Conservation (phyloP, 2,797 vertebrate genomes). For the Diplodus puntazzo region DNA sequence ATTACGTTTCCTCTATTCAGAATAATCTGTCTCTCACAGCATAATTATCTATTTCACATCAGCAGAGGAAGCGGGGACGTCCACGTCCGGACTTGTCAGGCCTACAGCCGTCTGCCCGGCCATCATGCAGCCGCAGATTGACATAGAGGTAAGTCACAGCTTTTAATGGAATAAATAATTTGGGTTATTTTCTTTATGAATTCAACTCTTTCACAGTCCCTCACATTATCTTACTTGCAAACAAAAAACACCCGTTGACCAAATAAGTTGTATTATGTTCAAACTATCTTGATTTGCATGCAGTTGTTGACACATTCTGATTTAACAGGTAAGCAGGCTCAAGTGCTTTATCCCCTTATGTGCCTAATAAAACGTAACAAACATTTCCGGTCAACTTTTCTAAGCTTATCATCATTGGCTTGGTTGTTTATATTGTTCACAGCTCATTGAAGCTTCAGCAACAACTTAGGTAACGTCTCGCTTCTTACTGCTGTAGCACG, state of each 20-base stretch:
- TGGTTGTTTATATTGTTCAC: conserved; percentile 85
- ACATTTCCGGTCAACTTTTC: conserved; percentile 49
- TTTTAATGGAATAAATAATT: background rate
- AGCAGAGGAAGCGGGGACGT: conserved; percentile 61
- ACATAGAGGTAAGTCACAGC: conserved; percentile 81
- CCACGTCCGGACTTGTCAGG: conserved; percentile 30
- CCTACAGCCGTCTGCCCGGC: conserved; percentile 47
- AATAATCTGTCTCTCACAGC: conserved; percentile 2
- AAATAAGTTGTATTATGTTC: conserved; percentile 25
- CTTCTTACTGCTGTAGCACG: conserved; percentile 70
- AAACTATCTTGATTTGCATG: conserved; percentile 63
- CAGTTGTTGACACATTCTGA: conserved; percentile 47
- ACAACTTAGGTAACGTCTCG: conserved; percentile 86
- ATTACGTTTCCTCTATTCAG: background rate
- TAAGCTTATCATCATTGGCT: conserved; percentile 67
- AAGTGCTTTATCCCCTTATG: conserved; percentile 48
- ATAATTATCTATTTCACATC: conserved; percentile 43
- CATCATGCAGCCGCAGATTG: conserved; percentile 78
- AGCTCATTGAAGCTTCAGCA: conserved; percentile 90
- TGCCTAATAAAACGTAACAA: conserved; percentile 65
- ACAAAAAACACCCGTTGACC: conserved; percentile 22
- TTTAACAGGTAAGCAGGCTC: conserved; percentile 58
- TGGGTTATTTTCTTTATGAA: background rate
- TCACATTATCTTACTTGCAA: background rate
- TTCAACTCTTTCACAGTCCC: background rate